Conservation (phyloP, 2,888 invertebrate species). For the Sclerodermus sp. region DNA sequence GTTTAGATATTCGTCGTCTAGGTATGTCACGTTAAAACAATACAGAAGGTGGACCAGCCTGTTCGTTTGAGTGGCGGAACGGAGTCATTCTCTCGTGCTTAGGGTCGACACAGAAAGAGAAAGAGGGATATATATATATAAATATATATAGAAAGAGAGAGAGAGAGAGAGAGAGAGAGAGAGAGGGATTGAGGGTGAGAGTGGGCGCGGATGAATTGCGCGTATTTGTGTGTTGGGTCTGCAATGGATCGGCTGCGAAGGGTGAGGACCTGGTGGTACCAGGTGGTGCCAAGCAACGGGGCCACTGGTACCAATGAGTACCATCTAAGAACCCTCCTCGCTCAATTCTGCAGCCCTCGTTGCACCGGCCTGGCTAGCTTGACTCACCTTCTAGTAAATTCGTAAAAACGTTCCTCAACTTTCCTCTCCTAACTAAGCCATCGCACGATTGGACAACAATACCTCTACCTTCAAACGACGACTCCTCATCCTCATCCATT, state of each 20-base stretch:
- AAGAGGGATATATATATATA: no score
- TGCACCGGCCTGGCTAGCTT: not conserved
- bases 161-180: not conserved
- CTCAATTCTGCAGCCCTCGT: not conserved
- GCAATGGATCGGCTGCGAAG: conserved; percentile 2
- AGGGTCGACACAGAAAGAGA: no score
- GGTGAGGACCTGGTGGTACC: conserved; percentile 31
- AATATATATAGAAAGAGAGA: no score
- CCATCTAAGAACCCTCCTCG: conserved; percentile 32
- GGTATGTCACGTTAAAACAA: no score
- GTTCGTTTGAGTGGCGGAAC: no score
- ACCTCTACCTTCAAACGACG: no score
- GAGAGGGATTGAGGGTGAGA: conserved; percentile 4
- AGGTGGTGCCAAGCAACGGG: conserved; percentile 36
- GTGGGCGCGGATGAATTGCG: conserved; percentile 1
- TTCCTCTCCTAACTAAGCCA: no score
- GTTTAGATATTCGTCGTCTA: no score
- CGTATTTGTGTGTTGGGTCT: conserved; percentile 1
- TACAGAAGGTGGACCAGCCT: no score
- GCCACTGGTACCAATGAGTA: conserved; percentile 41
- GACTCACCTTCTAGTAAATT: not conserved
- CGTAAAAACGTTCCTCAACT: not conserved
- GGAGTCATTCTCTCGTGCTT: no score
- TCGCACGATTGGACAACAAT: no score
- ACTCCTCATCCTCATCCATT: no score